Evolutionary conservation across 1,140 invertebrate species (phyloP).

Genomic region (Lordiphosa stackelbergi): DNA sequence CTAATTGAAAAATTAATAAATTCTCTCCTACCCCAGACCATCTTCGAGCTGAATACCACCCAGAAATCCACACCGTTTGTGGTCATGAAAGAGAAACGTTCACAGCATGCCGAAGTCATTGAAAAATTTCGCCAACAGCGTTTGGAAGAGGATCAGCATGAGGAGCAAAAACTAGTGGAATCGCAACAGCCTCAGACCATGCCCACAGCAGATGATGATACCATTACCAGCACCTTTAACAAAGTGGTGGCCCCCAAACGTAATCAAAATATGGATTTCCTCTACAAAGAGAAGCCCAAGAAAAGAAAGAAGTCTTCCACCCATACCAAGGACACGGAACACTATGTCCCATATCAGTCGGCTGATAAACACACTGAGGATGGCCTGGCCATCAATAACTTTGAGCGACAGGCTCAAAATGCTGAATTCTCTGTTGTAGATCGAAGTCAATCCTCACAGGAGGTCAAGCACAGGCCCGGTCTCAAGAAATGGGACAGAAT

Average conservation of each 20-base stretch:
- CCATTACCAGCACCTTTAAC: slow-evolving; percentile 73
- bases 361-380: slow-evolving; percentile 92
- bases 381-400: slow-evolving; percentile 89
- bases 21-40: slow-evolving; percentile 83
- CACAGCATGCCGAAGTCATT: slow-evolving; percentile 82
- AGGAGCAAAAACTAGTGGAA: slow-evolving; percentile 49
- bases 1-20: neutral
- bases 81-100: slow-evolving; percentile 85
- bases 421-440: slow-evolving; percentile 88
- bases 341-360: slow-evolving; percentile 92
- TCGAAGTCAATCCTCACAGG: slow-evolving; percentile 80
- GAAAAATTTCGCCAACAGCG: slow-evolving; percentile 76
- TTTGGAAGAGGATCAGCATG: slow-evolving; percentile 66
- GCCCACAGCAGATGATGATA: slow-evolving; percentile 54
- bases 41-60: slow-evolving; percentile 94
- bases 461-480: slow-evolving; percentile 80
- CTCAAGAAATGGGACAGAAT: slow-evolving; percentile 92
- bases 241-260: slow-evolving; percentile 81
- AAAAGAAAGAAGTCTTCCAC: slow-evolving; percentile 79
- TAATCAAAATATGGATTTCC: slow-evolving; percentile 79
- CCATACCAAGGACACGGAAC: slow-evolving; percentile 82
- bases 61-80: slow-evolving; percentile 85
- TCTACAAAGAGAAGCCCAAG: slow-evolving; percentile 79
- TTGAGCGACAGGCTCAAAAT: slow-evolving; percentile 84
- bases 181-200: slow-evolving; percentile 22